These are phyloP conservation scores for Rotaria macrura DNA, from an alignment of 2,888 invertebrate genomes.

Conservation along the genomic window DNA sequence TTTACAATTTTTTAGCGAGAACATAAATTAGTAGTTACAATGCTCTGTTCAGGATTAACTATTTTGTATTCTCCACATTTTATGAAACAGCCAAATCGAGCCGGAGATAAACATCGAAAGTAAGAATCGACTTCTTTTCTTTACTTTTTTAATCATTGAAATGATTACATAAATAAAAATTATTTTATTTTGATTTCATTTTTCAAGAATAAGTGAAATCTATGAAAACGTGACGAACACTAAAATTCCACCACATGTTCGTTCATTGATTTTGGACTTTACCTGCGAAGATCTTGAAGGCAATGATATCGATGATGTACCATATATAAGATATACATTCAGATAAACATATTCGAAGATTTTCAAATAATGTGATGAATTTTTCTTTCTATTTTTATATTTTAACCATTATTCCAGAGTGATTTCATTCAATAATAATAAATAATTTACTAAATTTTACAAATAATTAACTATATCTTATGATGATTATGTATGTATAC, in stretches of 20 bases:
- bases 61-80: background rate
- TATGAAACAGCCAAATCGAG: background rate
- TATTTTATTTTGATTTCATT: background rate
- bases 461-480: no score
- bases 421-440: no score
- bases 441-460: no score
- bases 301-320: constrained; percentile 84
- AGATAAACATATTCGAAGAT: background rate
- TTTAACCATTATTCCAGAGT: no score
- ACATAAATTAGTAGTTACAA: constrained; percentile 18
- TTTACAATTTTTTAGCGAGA: background rate
- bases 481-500: no score
- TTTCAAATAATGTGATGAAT: background rate
- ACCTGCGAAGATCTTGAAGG: constrained; percentile 87
- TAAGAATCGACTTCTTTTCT: background rate
- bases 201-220: constrained; percentile 53
- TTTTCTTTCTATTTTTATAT: background rate
- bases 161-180: background rate
- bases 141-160: no score
- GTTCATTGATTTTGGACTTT: constrained; percentile 85
- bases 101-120: background rate
- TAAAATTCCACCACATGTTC: constrained; percentile 77
- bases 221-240: constrained; percentile 79
- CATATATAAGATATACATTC: constrained; percentile 86
- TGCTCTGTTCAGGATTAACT: background rate